Evolutionary conservation across 1,140 invertebrate genomes (phyloP).

Genomic region (Dinoponera quadriceps): DNA sequence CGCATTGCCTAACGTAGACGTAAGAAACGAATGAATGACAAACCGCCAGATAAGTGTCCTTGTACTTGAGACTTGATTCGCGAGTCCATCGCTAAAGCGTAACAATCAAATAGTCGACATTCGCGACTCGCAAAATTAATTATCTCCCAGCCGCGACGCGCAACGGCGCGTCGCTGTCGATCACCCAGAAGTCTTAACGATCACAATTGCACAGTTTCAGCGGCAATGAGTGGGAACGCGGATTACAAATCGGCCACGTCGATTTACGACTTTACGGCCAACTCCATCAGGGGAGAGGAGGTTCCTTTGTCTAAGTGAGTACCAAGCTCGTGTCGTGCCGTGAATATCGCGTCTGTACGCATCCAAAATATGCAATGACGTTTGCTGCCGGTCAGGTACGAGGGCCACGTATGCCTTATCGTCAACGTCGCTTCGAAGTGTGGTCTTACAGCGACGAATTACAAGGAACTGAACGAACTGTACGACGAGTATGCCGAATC

Average conservation of each 20-base stretch:
- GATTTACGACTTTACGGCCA: conserved; percentile 92
- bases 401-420: conserved; percentile 91
- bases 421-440: conserved; percentile 97
- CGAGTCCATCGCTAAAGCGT: neutral
- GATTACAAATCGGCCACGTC: conserved; percentile 89
- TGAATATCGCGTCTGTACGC: neutral
- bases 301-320: conserved; percentile 89
- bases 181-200: neutral
- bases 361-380: conserved; percentile 46
- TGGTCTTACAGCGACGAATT: conserved; percentile 93
- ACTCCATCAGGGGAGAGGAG: conserved; percentile 91
- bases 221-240: conserved; percentile 81
- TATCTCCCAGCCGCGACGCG: neutral
- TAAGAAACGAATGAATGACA: conserved; percentile 5
- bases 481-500: conserved; percentile 90
- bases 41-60: neutral
- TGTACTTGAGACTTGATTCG: too few species aligned
- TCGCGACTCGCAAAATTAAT: conserved; percentile 2
- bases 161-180: neutral
- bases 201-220: conserved; percentile 61
- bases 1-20: neutral
- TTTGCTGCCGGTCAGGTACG: conserved; percentile 85
- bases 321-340: neutral
- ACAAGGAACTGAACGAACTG: conserved; percentile 92
- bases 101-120: conserved; percentile 28